Evolutionary conservation across 2,113 vertebrate species (phyloP), one percentile per base, ranked within the genome.

Genomic region (Plecotus auritus): DNA sequence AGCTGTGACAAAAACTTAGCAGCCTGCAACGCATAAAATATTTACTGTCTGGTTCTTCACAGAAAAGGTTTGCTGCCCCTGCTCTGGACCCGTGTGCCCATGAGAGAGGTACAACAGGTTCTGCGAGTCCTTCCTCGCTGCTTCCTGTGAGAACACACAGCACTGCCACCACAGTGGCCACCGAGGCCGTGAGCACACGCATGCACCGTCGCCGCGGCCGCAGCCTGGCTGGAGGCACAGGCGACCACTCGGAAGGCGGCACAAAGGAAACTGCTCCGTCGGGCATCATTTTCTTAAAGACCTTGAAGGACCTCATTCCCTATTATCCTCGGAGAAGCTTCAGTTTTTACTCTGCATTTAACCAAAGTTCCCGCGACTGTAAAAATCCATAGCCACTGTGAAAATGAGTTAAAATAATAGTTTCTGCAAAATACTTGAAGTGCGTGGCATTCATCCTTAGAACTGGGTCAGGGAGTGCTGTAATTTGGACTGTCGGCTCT

Each of bases 331-430:
- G 78, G 91, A 94, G 86, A 7, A 14, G 74, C 86, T 77, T 86
- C 40, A 42, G 56, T 64, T 96, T 94, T 87, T 42, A 93, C 81
- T 77, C 78, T 93, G 37, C 88, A 95, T 94, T 97, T 97, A 97
- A 87, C 77, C 83, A 85, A 95, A 94, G 87, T 73, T 96, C 93
- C 77, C 93, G 69, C 0, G 4, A 93, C 86, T 94, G 72, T 91
- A 73, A 54, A 72, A 93, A 84, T 12, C 13, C 30, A 13, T 2
- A 80, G 95, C 45, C 37, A 85, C 93, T 70, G 86, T 88, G 83
- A 96, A 95, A 95, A 94, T 95, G 66, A 96, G 66, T 94, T 94
- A 94, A 96, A 97, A 91, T 95, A 92, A 91, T 88, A 82, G 91
- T 94, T 95, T 88, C 88, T 96, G 66, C 35, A 89, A 91, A 88